phyloP scores from a whole-genome alignment of 2,797 vertebrate species.

The Gymnoscopelus microlampas region DNA sequence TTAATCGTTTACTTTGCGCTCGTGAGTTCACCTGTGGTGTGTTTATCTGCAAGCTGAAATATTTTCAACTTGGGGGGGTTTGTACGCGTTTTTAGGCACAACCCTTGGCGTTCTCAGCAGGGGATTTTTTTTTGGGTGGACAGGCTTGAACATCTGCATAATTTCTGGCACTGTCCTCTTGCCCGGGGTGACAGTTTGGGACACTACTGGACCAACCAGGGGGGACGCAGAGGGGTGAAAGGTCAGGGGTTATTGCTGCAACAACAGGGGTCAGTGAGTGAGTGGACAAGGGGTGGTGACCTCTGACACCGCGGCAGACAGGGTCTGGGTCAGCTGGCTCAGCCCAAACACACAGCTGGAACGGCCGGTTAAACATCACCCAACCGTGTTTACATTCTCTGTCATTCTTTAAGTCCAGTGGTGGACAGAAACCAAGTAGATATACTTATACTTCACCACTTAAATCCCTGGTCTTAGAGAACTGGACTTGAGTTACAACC shows the following conservation, averaged over 20 bases:
- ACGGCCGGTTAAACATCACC: constrained; percentile 25
- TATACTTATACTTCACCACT: no score
- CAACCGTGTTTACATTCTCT: neutral
- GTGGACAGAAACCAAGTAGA: no score
- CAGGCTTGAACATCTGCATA: constrained; percentile 5
- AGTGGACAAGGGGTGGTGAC: constrained; percentile 55
- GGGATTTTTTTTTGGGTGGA: no score
- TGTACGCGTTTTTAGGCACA: no score
- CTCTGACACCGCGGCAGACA: constrained; percentile 53
- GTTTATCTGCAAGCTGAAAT: no score
- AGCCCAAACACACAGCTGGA: constrained; percentile 31
- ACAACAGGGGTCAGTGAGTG: constrained; percentile 51
- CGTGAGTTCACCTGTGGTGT: no score
- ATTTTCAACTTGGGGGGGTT: no score
- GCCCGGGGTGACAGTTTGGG: constrained; percentile 23
- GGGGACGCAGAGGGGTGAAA: constrained; percentile 44
- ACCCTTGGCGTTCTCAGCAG: no score
- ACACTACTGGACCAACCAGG: constrained; percentile 32
- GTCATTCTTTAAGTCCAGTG: no score
- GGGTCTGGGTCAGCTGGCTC: constrained; percentile 24
- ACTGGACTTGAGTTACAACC: no score
- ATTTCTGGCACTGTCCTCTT: constrained; percentile 25
- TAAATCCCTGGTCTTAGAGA: no score
- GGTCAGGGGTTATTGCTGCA: constrained; percentile 57
- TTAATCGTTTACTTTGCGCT: no score